Conservation (phyloP, 2,797 vertebrate genomes). For the Gambelia wislizenii region DNA sequence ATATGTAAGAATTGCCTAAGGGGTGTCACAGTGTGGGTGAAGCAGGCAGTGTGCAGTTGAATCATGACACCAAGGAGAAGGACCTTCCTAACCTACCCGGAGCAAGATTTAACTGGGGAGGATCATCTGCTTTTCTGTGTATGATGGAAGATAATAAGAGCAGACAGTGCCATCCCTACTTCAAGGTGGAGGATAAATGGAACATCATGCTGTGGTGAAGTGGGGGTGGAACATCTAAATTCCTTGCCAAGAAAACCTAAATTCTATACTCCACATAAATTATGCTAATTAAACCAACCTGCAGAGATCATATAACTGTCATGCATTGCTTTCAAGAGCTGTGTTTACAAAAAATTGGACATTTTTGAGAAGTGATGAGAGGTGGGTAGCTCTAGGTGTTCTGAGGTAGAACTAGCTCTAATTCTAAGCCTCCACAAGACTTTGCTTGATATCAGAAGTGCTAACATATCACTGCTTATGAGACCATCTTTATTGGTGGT, state of each 20-base stretch:
- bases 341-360: background rate
- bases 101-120: constrained; percentile 5
- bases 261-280: background rate
- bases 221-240: background rate
- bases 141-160: constrained; percentile 20
- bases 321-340: background rate
- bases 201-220: background rate
- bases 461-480: background rate
- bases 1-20: constrained; percentile 53
- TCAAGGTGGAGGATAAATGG: background rate
- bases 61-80: constrained; percentile 49
- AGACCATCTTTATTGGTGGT: no score
- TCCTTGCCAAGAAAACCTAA: background rate
- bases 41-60: constrained; percentile 37
- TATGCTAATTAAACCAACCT: constrained; percentile 3
- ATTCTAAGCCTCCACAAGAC: no score
- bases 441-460: background rate
- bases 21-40: constrained; percentile 36
- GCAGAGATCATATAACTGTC: background rate
- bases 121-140: background rate
- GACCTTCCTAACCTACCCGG: background rate
- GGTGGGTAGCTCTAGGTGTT: no score
- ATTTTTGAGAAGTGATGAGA: background rate
- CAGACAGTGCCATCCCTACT: background rate
- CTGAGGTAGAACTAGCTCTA: no score